These are phyloP conservation scores for Meliscaeva auricollis DNA, from an alignment of 2,888 invertebrate species.

Conservation along the genomic window DNA sequence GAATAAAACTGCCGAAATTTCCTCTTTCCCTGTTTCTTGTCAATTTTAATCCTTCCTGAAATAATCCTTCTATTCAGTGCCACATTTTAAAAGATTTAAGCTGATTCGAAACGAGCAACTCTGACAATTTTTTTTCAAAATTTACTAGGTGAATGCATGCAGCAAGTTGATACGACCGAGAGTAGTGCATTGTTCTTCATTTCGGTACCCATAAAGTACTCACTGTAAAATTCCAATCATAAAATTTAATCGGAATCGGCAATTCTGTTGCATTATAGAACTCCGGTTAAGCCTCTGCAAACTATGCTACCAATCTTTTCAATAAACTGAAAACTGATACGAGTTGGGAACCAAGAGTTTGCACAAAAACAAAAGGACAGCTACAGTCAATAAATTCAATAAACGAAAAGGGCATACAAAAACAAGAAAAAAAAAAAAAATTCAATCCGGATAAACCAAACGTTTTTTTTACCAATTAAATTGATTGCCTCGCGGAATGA, in stretches of 20 bases:
- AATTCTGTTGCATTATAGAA: background rate
- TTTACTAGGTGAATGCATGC: no score
- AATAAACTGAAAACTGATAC: constrained; percentile 26
- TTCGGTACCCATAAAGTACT: background rate
- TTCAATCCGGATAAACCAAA: constrained; percentile 31
- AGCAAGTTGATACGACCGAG: background rate
- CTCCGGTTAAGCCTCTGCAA: background rate
- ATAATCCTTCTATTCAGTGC: no score
- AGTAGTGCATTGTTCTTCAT: no score
- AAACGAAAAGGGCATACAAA: constrained; percentile 28
- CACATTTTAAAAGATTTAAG: no score
- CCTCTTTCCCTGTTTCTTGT: no score
- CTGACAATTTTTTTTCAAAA: no score
- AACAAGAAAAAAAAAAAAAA: background rate
- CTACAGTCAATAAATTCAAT: constrained; percentile 29
- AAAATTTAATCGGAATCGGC: background rate
- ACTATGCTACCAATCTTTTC: constrained; percentile 8
- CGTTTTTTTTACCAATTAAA: constrained; percentile 61
- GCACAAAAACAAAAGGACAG: constrained; percentile 18
- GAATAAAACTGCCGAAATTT: no score
- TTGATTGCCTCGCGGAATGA: constrained; percentile 62
- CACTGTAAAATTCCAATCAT: background rate
- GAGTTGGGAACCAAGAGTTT: constrained; percentile 1
- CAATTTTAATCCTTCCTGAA: no score
- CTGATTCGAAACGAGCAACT: no score